Evolutionary conservation across 2,797 vertebrate species (phyloP).

Genomic region (Epinephelus malabaricus): DNA sequence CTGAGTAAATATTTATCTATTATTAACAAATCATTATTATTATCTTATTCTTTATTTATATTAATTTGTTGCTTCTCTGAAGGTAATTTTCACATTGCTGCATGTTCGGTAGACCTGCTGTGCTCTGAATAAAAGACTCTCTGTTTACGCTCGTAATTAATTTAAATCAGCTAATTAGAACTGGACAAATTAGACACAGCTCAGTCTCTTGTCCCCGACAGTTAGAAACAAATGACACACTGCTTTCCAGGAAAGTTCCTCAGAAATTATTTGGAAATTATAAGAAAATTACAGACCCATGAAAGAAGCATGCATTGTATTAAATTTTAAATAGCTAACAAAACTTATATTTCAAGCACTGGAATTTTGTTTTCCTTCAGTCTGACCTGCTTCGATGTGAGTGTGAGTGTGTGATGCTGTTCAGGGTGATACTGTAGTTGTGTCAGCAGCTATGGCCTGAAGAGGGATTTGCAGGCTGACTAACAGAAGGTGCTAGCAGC

Average conservation of each 20-base stretch:
- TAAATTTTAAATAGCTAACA: not conserved
- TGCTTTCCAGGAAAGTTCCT: not conserved
- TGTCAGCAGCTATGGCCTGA: slow-evolving; percentile 53
- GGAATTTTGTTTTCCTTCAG: not conserved
- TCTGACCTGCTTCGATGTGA: not conserved
- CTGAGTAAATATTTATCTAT: not conserved
- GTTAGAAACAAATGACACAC: slow-evolving; percentile 11
- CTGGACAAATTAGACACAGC: slow-evolving; percentile 2
- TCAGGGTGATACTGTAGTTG: slow-evolving; percentile 19
- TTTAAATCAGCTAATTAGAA: slow-evolving; percentile 22
- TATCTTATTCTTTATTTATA: not conserved
- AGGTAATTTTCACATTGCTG: not conserved
- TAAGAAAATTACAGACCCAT: not conserved
- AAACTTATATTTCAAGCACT: not conserved
- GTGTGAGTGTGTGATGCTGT: not conserved
- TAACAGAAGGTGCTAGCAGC: slow-evolving; percentile 76
- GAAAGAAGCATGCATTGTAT: not conserved
- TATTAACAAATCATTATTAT: not conserved
- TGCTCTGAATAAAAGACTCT: not conserved
- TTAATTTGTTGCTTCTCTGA: not conserved
- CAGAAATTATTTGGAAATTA: slow-evolving; percentile 1
- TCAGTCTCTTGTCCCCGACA: not conserved
- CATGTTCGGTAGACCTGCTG: not conserved
- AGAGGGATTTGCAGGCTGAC: slow-evolving; percentile 58
- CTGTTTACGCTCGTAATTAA: not conserved